Conservation (phyloP, 2,888 invertebrate species). For the Periphyllus acericola region DNA sequence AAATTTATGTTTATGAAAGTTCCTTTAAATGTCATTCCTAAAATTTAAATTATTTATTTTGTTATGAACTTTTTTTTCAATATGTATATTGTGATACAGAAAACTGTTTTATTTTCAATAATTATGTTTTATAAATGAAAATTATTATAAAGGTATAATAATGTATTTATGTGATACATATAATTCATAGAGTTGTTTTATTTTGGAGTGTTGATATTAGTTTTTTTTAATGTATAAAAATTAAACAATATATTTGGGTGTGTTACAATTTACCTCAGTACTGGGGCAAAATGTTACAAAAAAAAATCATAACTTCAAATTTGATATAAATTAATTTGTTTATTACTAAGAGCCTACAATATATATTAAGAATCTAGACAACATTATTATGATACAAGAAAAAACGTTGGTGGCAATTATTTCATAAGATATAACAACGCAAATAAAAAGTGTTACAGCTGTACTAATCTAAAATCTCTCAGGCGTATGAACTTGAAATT, state of each 20-base stretch:
- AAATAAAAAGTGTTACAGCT: no score
- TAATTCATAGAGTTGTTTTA: neutral
- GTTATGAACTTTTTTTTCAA: neutral
- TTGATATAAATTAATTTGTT: constrained; percentile 6
- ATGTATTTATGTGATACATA: neutral
- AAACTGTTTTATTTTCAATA: neutral
- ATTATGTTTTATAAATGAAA: neutral
- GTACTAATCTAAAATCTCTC: no score
- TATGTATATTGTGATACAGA: neutral
- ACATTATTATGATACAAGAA: no score
- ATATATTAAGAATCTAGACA: no score
- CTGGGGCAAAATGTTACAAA: no score
- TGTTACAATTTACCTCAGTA: neutral
- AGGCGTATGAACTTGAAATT: no score
- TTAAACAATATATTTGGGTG: neutral
- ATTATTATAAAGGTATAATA: no score
- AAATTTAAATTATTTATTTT: neutral
- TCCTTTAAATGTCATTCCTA: no score
- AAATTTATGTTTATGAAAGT: no score
- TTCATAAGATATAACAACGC: no score
- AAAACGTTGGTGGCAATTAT: no score
- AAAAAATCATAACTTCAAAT: neutral
- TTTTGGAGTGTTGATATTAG: neutral
- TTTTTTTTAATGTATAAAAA: neutral
- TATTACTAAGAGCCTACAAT: no score